Base-by-base conservation (phyloP, 2,797 vertebrate genomes). In the Labeo calbasu region DNA sequence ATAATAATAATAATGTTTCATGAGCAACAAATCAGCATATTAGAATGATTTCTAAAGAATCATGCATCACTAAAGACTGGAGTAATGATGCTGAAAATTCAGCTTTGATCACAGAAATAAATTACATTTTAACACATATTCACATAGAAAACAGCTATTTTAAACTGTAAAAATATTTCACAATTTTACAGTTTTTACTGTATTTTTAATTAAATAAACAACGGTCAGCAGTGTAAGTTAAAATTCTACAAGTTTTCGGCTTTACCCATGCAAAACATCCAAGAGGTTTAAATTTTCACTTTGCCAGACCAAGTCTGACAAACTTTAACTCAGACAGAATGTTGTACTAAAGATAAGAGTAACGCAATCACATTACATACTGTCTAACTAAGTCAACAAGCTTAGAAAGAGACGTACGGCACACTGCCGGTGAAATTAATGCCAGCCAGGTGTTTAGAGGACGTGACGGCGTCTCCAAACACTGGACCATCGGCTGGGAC, bases 391-490 rank as follows among this genome's bases (percentile, higher is more conserved):
- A 25, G 21, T 61, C 51, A 75, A 73, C 12, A 40, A 4, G 75
- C 36, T 14, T 36, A 93, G 19, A n/a, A 17, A 3, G 19, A 28
- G 63, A 89, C 96, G 84, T 91, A 97, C 98, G 96, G 97, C 70
- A 98, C 97, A 0, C 98, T 99, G 93, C 98, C 98, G 0, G 98
- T 99, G 94, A 99, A 99, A 90, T 98, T 99, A 93, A 99, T 93
- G 61, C 97, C 98, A 0, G 97, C 96, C 82, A 99, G 95, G 88
- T 99, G 97, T 87, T 96, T 90, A 0, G 97, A 98, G 88, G 94
- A 84, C 2, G 97, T 98, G 87, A 99, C 10, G 0, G 95, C 0
- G 86, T 99, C 96, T 0, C 98, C 98, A 0, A 99, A 99, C 0
- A 96, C 92, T 0, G 97, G 96, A 0, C 98, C 98, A 0, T 98